Evolutionary conservation across 2,888 invertebrate species (phyloP).

Genomic region (Dioctria linearis): DNA sequence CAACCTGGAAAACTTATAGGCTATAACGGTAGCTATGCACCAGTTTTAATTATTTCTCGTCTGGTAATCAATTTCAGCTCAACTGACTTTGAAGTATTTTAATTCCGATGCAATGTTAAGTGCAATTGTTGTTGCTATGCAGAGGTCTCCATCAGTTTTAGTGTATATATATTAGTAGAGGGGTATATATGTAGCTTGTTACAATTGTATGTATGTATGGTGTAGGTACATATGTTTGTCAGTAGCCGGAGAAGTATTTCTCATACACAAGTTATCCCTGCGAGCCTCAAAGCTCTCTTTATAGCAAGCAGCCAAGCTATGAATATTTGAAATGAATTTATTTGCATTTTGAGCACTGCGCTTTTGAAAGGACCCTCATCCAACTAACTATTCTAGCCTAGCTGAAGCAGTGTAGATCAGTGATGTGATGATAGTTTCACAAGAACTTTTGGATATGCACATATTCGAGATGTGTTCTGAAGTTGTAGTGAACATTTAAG

Average conservation of each 20-base stretch:
- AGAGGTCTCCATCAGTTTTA: conserved; percentile 9
- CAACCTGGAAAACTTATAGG: too few relatives aligned
- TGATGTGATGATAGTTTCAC: too few relatives aligned
- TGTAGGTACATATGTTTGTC: too few relatives aligned
- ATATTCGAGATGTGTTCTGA: background rate
- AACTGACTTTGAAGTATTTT: background rate
- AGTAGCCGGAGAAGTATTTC: conserved; percentile 39
- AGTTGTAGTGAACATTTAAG: conserved; percentile 12
- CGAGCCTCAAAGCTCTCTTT: conserved; percentile 27
- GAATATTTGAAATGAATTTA: conserved; percentile 50
- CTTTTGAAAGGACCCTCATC: background rate
- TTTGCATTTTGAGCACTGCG: conserved; percentile 42
- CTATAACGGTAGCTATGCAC: conserved; percentile 2
- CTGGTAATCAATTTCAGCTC: conserved; percentile 50
- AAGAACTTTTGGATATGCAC: too few relatives aligned
- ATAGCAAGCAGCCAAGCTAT: background rate
- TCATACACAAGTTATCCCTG: conserved; percentile 31
- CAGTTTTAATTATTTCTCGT: conserved; percentile 47
- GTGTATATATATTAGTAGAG: too few relatives aligned
- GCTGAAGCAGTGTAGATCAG: too few relatives aligned
- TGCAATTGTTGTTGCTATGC: conserved; percentile 27
- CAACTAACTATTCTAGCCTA: too few relatives aligned
- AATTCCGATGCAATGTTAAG: background rate
- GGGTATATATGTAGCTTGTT: too few relatives aligned
- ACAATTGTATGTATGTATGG: too few relatives aligned